phyloP scores from a whole-genome alignment of 1,140 invertebrate species.

The Heliconius nattereri region DNA sequence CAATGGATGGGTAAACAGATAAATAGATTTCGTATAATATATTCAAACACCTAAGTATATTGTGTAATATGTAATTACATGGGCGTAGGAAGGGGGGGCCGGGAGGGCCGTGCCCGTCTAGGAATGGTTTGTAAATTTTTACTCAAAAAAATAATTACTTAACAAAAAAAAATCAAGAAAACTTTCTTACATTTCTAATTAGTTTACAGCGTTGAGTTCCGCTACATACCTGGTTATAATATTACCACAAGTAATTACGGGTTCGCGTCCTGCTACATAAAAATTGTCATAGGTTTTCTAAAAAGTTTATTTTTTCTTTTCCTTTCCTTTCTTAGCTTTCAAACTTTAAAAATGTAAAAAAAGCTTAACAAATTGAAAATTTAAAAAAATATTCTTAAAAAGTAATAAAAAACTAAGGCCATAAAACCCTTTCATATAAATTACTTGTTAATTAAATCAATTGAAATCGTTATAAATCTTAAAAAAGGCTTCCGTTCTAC shows the following conservation, averaged over 20 bases:
- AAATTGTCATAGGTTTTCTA: background rate
- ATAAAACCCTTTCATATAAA: slow-evolving; percentile 5
- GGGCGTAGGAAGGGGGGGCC: too few species aligned
- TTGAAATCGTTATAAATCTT: slow-evolving; percentile 9
- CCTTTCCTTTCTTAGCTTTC: background rate
- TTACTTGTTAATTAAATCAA: slow-evolving; percentile 11
- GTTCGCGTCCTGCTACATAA: background rate
- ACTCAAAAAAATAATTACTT: too few species aligned
- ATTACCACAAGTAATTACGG: too few species aligned
- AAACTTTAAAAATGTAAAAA: too few species aligned
- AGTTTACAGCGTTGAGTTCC: too few species aligned
- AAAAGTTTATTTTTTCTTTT: background rate
- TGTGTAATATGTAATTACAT: too few species aligned
- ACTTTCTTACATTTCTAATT: too few species aligned
- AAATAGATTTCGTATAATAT: background rate
- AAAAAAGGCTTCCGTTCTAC: slow-evolving; percentile 12
- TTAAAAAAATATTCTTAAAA: background rate
- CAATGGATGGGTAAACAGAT: slow-evolving; percentile 44
- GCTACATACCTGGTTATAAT: too few species aligned
- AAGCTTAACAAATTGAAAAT: background rate
- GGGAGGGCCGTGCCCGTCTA: too few species aligned
- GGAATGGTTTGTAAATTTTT: too few species aligned
- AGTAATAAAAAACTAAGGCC: background rate
- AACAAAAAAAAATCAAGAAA: too few species aligned
- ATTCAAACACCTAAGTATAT: too few species aligned